Percentiles rank a stretch among this genome's conserved stretches.
These are phyloP conservation scores for Micrastur ruficollis DNA, from an alignment of 2,797 vertebrate genomes.

Conservation along the genomic window DNA sequence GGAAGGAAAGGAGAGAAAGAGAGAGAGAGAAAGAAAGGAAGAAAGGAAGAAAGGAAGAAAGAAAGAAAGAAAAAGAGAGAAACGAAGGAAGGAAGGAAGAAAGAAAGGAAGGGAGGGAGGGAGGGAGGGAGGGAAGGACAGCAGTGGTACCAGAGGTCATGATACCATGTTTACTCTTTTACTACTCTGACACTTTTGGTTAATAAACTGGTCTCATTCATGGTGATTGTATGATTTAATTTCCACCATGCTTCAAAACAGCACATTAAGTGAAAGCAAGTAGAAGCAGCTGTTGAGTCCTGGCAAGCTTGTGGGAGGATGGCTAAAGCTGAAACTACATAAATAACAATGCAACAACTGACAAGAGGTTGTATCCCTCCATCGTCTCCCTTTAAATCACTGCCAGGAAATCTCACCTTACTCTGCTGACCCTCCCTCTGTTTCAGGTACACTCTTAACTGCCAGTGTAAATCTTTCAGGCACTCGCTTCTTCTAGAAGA, in stretches of 20 bases:
- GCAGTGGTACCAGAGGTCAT: neutral
- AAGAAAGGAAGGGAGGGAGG: too few relatives aligned
- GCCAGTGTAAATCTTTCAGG: neutral
- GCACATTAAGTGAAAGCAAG: neutral
- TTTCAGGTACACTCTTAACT: neutral
- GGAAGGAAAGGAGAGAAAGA: too few relatives aligned
- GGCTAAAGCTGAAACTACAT: neutral
- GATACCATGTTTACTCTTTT: neutral
- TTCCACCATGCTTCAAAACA: constrained; percentile 26
- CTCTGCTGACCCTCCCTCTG: neutral
- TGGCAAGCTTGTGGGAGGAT: neutral
- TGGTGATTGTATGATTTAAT: constrained; percentile 13
- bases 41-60: too few relatives aligned
- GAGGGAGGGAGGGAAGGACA: neutral
- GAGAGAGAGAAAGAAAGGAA: too few relatives aligned
- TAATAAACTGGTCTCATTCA: constrained; percentile 10
- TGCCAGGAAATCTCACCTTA: neutral
- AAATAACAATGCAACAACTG: neutral
- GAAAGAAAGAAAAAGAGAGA: too few relatives aligned
- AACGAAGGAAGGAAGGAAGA: too few relatives aligned
- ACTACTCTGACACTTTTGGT: constrained; percentile 9
- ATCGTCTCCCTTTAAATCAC: neutral
- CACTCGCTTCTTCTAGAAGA: neutral
- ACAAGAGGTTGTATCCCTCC: neutral
- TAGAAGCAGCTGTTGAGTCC: neutral